These are phyloP conservation scores for Chamaea fasciata DNA, from an alignment of 2,113 vertebrate genomes.

Conservation along the genomic window DNA sequence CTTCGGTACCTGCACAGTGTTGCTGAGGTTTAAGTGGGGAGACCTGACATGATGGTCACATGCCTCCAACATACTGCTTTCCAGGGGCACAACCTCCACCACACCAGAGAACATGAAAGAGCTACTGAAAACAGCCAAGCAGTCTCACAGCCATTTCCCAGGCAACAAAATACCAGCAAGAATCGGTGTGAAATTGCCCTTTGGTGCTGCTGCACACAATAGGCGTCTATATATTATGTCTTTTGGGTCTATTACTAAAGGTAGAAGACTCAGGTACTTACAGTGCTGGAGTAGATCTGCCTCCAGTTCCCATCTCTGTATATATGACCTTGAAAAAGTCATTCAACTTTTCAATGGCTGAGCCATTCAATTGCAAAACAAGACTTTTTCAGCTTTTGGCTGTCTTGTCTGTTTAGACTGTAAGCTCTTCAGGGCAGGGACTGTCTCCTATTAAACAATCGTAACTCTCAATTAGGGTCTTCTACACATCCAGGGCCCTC, in stretches of 20 bases:
- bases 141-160: background rate
- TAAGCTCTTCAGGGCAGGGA: constrained; percentile 45
- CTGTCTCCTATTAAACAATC: constrained; percentile 34
- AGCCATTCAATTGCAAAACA: background rate
- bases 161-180: background rate
- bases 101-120: background rate
- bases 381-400: background rate
- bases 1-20: background rate
- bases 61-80: background rate
- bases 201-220: background rate
- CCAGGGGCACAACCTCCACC: background rate
- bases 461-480: constrained; percentile 44
- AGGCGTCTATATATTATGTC: fast-evolving
- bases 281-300: background rate
- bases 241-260: background rate
- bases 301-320: background rate
- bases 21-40: background rate
- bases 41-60: background rate
- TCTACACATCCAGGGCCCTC: constrained; percentile 19
- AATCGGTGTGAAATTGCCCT: background rate
- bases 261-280: background rate
- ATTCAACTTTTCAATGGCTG: background rate
- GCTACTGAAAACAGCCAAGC: background rate
- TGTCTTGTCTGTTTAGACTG: constrained; percentile 17
- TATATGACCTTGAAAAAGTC: constrained; percentile 17